A percentile compares a stretch with the other conserved stretches of the same genome.
phyloP scores from a whole-genome alignment of 2,888 invertebrate species.

The Conops quadrifasciatus region DNA sequence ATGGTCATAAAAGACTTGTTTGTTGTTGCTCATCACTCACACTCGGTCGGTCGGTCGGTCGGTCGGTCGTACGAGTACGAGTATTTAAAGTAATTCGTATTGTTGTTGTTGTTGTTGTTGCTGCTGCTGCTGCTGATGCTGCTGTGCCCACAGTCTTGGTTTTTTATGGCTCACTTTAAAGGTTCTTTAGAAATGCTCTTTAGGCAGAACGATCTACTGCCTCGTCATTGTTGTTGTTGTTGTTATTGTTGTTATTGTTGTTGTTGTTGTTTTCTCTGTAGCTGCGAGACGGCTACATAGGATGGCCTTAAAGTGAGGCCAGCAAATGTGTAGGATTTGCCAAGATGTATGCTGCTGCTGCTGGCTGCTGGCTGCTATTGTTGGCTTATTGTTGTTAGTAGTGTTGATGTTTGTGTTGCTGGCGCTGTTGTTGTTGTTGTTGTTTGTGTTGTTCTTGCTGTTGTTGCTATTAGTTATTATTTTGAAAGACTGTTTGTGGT shows the following conservation, averaged over 20 bases:
- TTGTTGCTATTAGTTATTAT: background rate
- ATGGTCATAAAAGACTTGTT: constrained; percentile 46
- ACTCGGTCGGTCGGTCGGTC: no score
- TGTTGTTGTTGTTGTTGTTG: constrained; percentile 19
- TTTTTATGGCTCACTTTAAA: no score
- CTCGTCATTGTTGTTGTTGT: constrained; percentile 16
- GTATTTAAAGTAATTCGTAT: no score
- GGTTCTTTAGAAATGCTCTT: no score
- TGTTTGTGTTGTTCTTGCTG: background rate
- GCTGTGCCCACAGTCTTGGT: background rate
- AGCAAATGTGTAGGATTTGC: constrained; percentile 24
- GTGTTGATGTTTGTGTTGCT: background rate
- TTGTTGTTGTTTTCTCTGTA: background rate
- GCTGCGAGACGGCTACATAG: background rate
- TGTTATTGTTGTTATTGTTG: background rate
- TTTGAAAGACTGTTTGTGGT: constrained; percentile 6
- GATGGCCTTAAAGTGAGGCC: background rate
- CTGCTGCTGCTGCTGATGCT: background rate
- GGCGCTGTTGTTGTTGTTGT: background rate
- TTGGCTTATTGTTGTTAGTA: constrained; percentile 10
- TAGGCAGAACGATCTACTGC: background rate
- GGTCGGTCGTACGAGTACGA: no score
- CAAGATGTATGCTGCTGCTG: background rate
- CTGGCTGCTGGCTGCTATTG: background rate
- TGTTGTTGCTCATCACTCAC: constrained; percentile 42